These are phyloP conservation scores for Buceros bicornis DNA, from an alignment of 2,797 vertebrate species.

Conservation along the genomic window DNA sequence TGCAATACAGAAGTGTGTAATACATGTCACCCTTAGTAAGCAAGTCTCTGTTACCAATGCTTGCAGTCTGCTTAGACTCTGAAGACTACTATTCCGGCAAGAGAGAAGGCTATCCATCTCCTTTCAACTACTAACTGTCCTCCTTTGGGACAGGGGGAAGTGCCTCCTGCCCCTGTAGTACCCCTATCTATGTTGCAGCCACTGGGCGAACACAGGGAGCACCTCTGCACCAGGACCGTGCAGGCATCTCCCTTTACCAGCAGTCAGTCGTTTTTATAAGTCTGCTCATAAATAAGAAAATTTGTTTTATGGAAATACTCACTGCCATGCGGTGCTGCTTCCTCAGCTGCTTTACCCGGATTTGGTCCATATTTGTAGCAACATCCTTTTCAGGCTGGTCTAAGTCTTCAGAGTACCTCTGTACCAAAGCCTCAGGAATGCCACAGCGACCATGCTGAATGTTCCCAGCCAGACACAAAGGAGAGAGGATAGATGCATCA, in stretches of 20 bases:
- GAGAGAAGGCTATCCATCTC: neutral
- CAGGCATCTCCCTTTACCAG: neutral
- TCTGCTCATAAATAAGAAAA: neutral
- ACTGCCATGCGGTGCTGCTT: conserved; percentile 99
- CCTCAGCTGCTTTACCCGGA: conserved; percentile 92
- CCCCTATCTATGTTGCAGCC: neutral
- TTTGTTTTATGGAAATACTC: conserved; percentile 68
- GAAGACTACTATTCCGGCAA: neutral
- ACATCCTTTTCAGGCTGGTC: conserved; percentile 90
- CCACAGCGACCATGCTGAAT: conserved; percentile 95
- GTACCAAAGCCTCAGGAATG: conserved; percentile 91
- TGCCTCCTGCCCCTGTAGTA: neutral
- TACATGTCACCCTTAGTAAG: neutral
- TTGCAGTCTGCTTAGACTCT: neutral
- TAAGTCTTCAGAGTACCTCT: conserved; percentile 93
- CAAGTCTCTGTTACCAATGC: neutral
- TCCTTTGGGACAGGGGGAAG: neutral
- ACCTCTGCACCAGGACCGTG: neutral
- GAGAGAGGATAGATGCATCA: neutral
- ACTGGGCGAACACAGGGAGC: neutral
- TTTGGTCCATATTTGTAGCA: conserved; percentile 90
- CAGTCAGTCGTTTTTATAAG: neutral
- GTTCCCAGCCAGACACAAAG: conserved; percentile 1
- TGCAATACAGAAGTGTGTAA: neutral
- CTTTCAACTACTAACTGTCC: neutral